Base-by-base conservation (phyloP, 2,888 invertebrate species). In the Nemoura dubitans region DNA sequence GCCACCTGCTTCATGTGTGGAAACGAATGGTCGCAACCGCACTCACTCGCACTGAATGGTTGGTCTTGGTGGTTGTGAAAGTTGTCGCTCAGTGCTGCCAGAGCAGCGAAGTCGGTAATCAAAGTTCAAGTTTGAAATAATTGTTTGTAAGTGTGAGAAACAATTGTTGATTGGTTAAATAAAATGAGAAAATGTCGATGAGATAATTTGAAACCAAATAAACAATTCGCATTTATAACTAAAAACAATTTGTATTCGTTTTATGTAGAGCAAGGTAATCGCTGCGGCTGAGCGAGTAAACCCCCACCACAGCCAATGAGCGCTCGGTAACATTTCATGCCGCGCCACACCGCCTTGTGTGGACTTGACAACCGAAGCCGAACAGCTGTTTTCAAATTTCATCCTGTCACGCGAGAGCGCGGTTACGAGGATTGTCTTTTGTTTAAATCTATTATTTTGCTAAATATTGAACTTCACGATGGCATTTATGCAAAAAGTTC, bases 1-100 rank as follows among this genome's bases (percentile, higher is more conserved):
- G 84, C 87, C 87, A 88, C 87, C 88, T 87, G 87, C 88, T 88
- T 87, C 87, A 87, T 87, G 88, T 88, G 88, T 87, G 86, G 86
- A 88, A 87, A 88, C 25, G 28, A 78, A 78, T 59, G 59, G 59
- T 59, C 59, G 59, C 59, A 59, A 14, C 10, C 36, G 36, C 36
- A 36, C 36, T 36, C 36, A 10, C 5, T 36, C 59, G 59, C 59
- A 59, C 59, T 59, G 16, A 59, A 59, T 59, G 59, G 59, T 59
- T 59, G 59, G 59, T 85, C 6, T 59, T 59, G 59, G 59, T 85
- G 77, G 30, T 78, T 81, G 81, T 81, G 81, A 81, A 81, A 81
- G 81, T 59, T 59, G 59, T 59, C 59, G 59, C 59, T 59, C 59
- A n/a, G n/a, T 59, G 59, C 36, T 59, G 21, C 59, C 14, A 59